phyloP scores from a whole-genome alignment of 2,888 invertebrate species.

The Melieria picta region DNA sequence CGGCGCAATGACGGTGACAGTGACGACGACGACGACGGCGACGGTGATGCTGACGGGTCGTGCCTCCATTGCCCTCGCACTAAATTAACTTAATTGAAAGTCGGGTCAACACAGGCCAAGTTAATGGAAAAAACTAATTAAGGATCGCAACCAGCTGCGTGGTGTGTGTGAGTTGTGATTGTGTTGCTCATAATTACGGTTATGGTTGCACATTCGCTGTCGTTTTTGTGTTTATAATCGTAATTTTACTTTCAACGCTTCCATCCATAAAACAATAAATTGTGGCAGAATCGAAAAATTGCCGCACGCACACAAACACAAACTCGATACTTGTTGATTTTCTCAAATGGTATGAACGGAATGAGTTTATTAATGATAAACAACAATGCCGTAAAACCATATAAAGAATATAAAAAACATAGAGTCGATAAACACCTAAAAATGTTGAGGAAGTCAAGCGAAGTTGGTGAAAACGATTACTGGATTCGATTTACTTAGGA shows the following conservation, averaged over 20 bases:
- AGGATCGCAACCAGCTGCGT: conserved; percentile 48
- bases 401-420: no score
- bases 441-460: no score
- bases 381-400: no score
- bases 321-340: no score
- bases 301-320: no score
- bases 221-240: conserved; percentile 22
- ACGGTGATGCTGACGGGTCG: conserved; percentile 29
- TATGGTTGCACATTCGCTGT: no score
- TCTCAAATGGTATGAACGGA: no score
- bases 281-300: conserved; percentile 4
- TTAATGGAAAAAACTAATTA: conserved; percentile 66
- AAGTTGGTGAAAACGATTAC: no score
- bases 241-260: conserved; percentile 29
- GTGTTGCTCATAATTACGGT: conserved; percentile 3
- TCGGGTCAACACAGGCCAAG: conserved; percentile 67
- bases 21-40: conserved; percentile 2
- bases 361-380: no score
- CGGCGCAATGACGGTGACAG: background rate
- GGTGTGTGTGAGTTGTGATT: background rate
- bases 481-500: no score
- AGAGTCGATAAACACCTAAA: no score
- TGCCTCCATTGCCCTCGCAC: conserved; percentile 47
- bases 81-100: conserved; percentile 67
- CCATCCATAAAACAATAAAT: conserved; percentile 21